phyloP scores from a whole-genome alignment of 2,888 invertebrate species.

The Willowsia nigromaculata region DNA sequence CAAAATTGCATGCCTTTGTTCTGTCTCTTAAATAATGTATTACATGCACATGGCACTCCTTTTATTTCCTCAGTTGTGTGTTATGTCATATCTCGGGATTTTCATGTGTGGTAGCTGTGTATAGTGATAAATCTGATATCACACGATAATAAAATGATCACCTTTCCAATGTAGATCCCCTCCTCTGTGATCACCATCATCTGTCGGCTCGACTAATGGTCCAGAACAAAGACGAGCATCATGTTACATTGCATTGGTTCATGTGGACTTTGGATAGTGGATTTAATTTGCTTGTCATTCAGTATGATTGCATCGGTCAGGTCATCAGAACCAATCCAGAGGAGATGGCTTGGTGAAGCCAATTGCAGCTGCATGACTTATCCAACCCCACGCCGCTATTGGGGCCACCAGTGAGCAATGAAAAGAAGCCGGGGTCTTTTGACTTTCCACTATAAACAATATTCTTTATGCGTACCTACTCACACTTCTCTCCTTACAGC shows the following conservation, averaged over 20 bases:
- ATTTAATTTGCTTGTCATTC: constrained; percentile 59
- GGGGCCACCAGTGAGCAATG: constrained; percentile 68
- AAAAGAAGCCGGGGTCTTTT: constrained; percentile 60
- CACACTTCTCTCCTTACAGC: background rate
- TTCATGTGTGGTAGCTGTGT: too few relatives aligned
- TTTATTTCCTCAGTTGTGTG: too few relatives aligned
- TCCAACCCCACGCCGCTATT: constrained; percentile 55
- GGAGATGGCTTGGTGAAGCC: constrained; percentile 53
- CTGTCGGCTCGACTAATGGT: background rate
- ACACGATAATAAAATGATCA: background rate
- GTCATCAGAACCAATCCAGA: constrained; percentile 61
- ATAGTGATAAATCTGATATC: background rate
- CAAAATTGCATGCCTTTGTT: too few relatives aligned
- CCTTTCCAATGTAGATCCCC: background rate
- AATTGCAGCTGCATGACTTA: constrained; percentile 51
- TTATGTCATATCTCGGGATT: too few relatives aligned
- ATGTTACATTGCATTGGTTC: constrained; percentile 55
- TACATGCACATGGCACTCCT: too few relatives aligned
- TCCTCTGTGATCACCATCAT: background rate
- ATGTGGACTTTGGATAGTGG: constrained; percentile 46
- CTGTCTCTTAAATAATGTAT: too few relatives aligned
- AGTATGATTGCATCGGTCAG: constrained; percentile 47
- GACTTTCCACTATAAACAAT: constrained; percentile 58
- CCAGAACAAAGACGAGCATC: constrained; percentile 53
- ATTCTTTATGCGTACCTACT: background rate